Percentiles rank a stretch among this genome's conserved stretches.
phyloP scores from a whole-genome alignment of 2,797 vertebrate species.

The Nannoperca australis region DNA sequence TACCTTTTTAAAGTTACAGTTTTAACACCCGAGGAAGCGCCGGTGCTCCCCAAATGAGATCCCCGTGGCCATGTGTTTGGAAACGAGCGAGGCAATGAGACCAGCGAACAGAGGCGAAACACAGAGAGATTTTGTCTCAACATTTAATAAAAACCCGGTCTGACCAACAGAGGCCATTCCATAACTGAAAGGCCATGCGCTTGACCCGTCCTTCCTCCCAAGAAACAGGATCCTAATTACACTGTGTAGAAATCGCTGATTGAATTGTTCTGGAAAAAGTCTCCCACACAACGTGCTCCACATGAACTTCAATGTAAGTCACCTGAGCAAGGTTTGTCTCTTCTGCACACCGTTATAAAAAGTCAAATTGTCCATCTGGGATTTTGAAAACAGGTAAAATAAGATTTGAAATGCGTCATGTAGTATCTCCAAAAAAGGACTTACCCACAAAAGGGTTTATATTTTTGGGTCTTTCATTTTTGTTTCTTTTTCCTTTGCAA shows the following conservation, averaged over 20 bases:
- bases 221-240: slow-evolving; percentile 55
- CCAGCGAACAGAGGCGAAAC: background rate
- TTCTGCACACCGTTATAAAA: background rate
- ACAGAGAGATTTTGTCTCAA: slow-evolving; percentile 43
- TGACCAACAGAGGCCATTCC: slow-evolving; percentile 44
- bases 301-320: slow-evolving; percentile 51
- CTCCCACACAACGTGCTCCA: background rate
- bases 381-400: slow-evolving; percentile 13
- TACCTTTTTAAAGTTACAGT: slow-evolving; percentile 47
- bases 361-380: slow-evolving; percentile 14
- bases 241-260: slow-evolving; percentile 48
- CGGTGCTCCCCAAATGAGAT: slow-evolving; percentile 60
- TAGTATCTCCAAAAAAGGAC: background rate
- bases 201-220: slow-evolving; percentile 28
- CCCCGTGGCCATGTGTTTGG: slow-evolving; percentile 55
- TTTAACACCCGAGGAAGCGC: slow-evolving; percentile 40
- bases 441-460: too few relatives aligned
- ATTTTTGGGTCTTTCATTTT: too few relatives aligned
- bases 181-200: slow-evolving; percentile 50
- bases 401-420: slow-evolving; percentile 7
- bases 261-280: slow-evolving; percentile 40
- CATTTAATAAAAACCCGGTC: slow-evolving; percentile 55
- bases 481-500: too few relatives aligned
- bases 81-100: slow-evolving; percentile 42
- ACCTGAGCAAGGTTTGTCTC: slow-evolving; percentile 22